phyloP scores from a whole-genome alignment of 2,888 invertebrate genomes.

The Macrophya alboannulata region DNA sequence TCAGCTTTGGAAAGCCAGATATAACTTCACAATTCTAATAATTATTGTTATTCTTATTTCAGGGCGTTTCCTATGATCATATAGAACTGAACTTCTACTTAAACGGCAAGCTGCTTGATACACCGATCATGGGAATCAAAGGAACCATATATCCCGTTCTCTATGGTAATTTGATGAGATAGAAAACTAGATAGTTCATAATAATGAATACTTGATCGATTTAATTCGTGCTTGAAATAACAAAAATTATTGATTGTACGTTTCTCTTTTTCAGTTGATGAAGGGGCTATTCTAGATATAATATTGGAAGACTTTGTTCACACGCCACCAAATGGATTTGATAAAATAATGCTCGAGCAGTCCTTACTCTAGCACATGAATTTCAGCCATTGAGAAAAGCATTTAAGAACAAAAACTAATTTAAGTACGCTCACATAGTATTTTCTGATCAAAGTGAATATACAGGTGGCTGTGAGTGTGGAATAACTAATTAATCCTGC shows the following conservation, averaged over 20 bases:
- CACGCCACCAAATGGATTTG: constrained; percentile 93
- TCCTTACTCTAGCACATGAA: constrained; percentile 90
- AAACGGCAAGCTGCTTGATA: constrained; percentile 94
- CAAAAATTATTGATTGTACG: constrained; percentile 2
- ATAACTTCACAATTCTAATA: constrained; percentile 24
- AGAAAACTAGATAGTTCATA: neutral
- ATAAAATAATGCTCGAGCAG: constrained; percentile 98
- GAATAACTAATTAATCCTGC: constrained; percentile 57
- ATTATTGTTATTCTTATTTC: constrained; percentile 67
- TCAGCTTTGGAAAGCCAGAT: neutral
- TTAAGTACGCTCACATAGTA: constrained; percentile 41
- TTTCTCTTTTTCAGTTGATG: constrained; percentile 92
- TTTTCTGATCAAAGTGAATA: constrained; percentile 51
- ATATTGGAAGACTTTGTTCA: constrained; percentile 94
- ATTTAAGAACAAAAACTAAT: constrained; percentile 44
- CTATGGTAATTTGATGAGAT: constrained; percentile 85
- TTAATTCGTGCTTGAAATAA: neutral
- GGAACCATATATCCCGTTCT: constrained; percentile 96
- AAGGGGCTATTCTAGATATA: constrained; percentile 98
- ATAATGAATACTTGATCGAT: neutral
- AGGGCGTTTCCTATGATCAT: constrained; percentile 97
- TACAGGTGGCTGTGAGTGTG: constrained; percentile 40
- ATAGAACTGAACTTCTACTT: constrained; percentile 96
- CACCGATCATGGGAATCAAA: constrained; percentile 93
- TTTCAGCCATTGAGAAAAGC: constrained; percentile 39